phyloP scores from a whole-genome alignment of 2,113 vertebrate genomes.

The Xiphorhynchus elegans region DNA sequence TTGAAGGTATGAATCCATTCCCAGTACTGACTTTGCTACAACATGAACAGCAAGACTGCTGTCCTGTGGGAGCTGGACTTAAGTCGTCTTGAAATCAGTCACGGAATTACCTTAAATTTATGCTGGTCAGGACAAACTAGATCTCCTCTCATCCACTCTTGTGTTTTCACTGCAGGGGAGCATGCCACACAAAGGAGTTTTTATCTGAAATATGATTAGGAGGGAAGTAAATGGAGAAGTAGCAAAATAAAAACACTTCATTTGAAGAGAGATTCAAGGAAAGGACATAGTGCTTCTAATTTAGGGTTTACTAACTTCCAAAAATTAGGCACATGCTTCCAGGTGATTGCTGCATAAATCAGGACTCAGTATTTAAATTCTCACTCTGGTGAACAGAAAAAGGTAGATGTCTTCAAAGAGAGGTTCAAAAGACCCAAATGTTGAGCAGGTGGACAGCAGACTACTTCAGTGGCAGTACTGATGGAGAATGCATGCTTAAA shows the following conservation, averaged over 20 bases:
- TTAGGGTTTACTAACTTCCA: not conserved
- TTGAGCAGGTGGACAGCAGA: not conserved
- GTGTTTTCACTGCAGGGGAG: not conserved
- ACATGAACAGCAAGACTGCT: not conserved
- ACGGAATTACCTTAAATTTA: not conserved
- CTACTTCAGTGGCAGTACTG: not conserved
- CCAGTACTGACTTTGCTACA: not conserved
- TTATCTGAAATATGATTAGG: conserved; percentile 27
- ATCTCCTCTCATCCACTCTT: not conserved
- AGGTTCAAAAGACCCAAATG: not conserved
- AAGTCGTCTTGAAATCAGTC: not conserved
- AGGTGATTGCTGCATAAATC: not conserved
- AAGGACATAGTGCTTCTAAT: not conserved
- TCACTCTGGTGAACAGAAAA: not conserved
- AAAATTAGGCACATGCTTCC: not conserved
- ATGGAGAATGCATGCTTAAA: not conserved
- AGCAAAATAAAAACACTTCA: not conserved
- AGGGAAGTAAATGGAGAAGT: not conserved
- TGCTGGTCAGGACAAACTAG: not conserved
- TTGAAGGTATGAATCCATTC: not conserved
- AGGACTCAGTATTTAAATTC: not conserved
- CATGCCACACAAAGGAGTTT: not conserved
- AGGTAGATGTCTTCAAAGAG: not conserved
- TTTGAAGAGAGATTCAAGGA: not conserved
- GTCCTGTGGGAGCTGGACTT: not conserved